Evolutionary conservation across 2,888 invertebrate genomes (phyloP).

Genomic region (Luperina testacea): DNA sequence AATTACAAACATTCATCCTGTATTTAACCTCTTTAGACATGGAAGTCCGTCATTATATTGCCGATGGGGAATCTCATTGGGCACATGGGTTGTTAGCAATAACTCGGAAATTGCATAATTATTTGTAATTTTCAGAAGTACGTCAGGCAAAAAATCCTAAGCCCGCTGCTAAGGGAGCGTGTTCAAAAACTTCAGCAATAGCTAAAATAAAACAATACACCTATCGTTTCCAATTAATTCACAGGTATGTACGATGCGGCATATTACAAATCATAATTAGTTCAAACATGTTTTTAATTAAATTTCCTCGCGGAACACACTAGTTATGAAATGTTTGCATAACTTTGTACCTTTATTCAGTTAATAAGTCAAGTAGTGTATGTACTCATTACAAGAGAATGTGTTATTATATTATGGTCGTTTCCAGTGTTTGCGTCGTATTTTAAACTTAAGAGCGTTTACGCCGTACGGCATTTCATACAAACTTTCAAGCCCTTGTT

Average conservation of each 20-base stretch:
- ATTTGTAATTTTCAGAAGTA: neutral
- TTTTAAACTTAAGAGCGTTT: neutral
- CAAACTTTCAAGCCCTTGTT: no score
- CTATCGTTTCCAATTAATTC: conserved; percentile 26
- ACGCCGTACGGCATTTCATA: no score
- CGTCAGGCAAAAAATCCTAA: neutral
- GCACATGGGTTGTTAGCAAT: no score
- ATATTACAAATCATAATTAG: conserved; percentile 46
- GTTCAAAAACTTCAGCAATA: neutral
- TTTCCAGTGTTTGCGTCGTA: neutral
- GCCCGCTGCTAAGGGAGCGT: neutral
- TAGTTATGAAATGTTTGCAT: conserved; percentile 22
- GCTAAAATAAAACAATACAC: neutral
- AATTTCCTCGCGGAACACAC: conserved; percentile 17
- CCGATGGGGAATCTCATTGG: neutral
- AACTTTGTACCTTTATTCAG: conserved; percentile 26
- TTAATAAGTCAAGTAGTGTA: conserved; percentile 27
- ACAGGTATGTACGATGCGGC: neutral
- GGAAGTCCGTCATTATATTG: neutral
- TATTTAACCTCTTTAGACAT: no score
- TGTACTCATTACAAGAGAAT: neutral
- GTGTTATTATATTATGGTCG: neutral
- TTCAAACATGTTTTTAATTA: conserved; percentile 57
- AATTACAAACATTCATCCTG: no score
- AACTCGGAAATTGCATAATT: neutral